Conservation (phyloP, 35 echinoderm and acorn worm species). For the Heliocidaris tuberculata region DNA sequence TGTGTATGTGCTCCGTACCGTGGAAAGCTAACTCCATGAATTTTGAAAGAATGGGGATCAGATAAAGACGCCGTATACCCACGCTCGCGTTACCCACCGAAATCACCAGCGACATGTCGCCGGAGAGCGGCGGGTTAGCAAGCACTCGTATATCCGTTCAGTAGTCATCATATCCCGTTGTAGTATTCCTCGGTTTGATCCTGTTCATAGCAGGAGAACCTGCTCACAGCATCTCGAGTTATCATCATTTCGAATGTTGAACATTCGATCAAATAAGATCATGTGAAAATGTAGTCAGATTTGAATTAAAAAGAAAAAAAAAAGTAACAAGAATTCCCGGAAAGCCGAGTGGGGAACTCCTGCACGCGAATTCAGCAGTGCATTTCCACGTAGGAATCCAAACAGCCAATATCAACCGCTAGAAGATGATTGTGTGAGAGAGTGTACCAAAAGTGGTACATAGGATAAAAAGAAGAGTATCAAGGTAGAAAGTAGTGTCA, state of each 20-base stretch:
- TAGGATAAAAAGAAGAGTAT: neutral
- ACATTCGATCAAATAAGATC: slow-evolving; percentile 44
- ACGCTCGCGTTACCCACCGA: slow-evolving; percentile 12
- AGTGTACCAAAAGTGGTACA: neutral
- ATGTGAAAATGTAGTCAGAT: slow-evolving; percentile 11
- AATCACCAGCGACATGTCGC: neutral
- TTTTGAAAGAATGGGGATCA: neutral
- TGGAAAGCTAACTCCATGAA: neutral
- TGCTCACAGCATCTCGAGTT: slow-evolving; percentile 45
- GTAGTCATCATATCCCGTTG: slow-evolving; percentile 29
- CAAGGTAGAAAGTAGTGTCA: neutral
- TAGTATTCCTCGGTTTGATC: slow-evolving; percentile 11
- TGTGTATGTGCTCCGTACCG: too few species aligned
- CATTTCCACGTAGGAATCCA: neutral
- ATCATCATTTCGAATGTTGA: slow-evolving; percentile 9
- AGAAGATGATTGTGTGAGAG: neutral
- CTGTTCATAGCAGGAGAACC: neutral
- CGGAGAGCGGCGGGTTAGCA: slow-evolving; percentile 33
- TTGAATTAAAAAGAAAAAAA: neutral
- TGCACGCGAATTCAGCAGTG: neutral
- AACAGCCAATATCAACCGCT: neutral
- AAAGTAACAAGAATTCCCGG: neutral
- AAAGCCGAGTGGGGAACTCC: neutral
- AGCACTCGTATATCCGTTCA: slow-evolving; percentile 39
- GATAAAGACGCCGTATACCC: neutral